Conservation (phyloP, 2,888 invertebrate genomes). For the Plutella xylostella region DNA sequence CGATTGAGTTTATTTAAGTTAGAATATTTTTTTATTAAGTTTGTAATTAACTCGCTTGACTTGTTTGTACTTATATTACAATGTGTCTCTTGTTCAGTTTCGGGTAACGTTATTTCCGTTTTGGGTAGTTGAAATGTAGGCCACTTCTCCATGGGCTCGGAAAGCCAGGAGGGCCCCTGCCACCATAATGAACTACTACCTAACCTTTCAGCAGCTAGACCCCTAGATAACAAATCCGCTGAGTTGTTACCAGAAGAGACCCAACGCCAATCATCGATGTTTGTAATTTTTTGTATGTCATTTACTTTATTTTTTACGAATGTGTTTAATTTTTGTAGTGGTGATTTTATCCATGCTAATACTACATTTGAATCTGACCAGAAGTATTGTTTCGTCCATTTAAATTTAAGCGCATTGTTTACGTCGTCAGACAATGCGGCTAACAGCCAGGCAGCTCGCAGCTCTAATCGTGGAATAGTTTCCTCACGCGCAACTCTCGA, state of each 20-base stretch:
- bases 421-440: neutral
- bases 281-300: neutral
- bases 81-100: neutral
- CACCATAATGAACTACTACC: neutral
- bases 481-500: constrained; percentile 8
- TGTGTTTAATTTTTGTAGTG: neutral
- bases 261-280: neutral
- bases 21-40: neutral
- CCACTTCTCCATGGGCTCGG: neutral
- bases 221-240: neutral
- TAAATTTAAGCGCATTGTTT: neutral
- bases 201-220: neutral
- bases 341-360: neutral
- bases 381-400: too few species aligned
- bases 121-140: neutral
- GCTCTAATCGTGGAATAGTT: constrained; percentile 9
- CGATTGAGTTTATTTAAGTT: neutral
- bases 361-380: neutral
- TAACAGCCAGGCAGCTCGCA: constrained; percentile 1
- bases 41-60: neutral
- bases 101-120: neutral
- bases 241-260: neutral
- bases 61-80: neutral
- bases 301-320: neutral
- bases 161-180: neutral